Evolutionary conservation across 1,140 invertebrate genomes (phyloP).

Genomic region (Brachionus manjavacas): DNA sequence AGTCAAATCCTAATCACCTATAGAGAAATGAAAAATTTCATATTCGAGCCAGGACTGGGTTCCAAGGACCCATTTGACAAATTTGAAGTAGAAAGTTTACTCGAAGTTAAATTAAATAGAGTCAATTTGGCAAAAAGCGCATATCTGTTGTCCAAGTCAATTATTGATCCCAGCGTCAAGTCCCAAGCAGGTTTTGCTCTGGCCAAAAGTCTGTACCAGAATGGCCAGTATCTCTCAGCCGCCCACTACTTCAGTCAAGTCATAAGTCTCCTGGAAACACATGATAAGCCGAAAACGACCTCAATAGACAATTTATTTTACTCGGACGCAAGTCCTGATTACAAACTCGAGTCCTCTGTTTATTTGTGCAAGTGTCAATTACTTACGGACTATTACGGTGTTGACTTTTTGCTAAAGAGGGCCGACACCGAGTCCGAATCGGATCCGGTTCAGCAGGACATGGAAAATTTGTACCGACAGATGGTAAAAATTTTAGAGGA

Average conservation of each 20-base stretch:
- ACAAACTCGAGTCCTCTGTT: conserved; percentile 13
- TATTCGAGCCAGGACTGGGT: not conserved
- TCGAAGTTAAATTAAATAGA: not conserved
- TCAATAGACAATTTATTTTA: not conserved
- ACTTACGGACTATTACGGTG: conserved; percentile 4
- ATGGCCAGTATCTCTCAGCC: not conserved
- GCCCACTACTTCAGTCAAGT: conserved; percentile 31
- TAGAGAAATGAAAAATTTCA: not conserved
- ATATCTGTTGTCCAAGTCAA: conserved; percentile 16
- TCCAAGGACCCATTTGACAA: not conserved
- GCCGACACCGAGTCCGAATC: not conserved
- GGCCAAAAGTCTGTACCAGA: not conserved
- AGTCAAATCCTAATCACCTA: not conserved
- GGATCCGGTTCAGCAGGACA: not conserved
- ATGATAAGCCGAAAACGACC: not conserved
- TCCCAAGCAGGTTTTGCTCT: not conserved
- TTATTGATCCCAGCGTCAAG: not conserved
- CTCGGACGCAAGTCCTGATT: conserved; percentile 9
- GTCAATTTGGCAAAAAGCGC: not conserved
- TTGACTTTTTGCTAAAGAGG: not conserved
- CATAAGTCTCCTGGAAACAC: not conserved
- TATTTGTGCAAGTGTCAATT: conserved; percentile 29
- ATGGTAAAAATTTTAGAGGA: not conserved
- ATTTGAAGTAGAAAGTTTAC: not conserved
- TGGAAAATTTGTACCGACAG: not conserved